Base-by-base conservation (phyloP, 92 coral and sea anemone genomes). In the Plumapathes pennacea region DNA sequence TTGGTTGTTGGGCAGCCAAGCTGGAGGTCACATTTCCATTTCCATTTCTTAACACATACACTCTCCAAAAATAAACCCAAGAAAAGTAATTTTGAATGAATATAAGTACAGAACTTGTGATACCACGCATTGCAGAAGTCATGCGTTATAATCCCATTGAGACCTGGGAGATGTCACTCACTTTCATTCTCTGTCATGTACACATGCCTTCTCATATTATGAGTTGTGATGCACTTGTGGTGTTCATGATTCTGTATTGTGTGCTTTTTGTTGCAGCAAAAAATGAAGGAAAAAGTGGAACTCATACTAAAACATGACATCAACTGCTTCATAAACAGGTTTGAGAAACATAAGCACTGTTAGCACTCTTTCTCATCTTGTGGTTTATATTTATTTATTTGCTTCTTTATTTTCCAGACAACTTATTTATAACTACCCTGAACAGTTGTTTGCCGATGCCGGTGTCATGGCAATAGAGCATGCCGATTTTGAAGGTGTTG, bases 401-500 rank as follows among this genome's bases (percentile, higher is more conserved):
- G 40, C 9, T 34, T 31, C 29, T 52, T 14, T 25, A 9, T 25
- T 32, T 43, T 60, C 46, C 59, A 90, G 97, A 50, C 97, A 90
- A 50, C 83, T 90, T 13, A 90, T 90, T 59, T 90, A 90, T 50
- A 90, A 90, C 58, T 90, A 90, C 61, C 97, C 97, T 20, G 97
- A 90, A 60, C 97, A 90, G 50, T 51, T 90, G 42, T 90, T 90
- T 83, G 95, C 97, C 47, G 97, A 90, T 75, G 90, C 90, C 13
- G 97, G 97, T 45, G 90, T 89, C 10, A 90, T 90, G 95, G 97
- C 97, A 10, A 90, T 90, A 43, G 97, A 90, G 46, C 97, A 90
- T 63, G 97, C 97, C 14, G 97, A 90, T 60, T 90, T 90, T 78
- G 97, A 90, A 49, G 97, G 97, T 30, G 97, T 90, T 48, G 97